Base-by-base conservation (phyloP, 1,140 invertebrate genomes). In the Drosophila seguyi region DNA sequence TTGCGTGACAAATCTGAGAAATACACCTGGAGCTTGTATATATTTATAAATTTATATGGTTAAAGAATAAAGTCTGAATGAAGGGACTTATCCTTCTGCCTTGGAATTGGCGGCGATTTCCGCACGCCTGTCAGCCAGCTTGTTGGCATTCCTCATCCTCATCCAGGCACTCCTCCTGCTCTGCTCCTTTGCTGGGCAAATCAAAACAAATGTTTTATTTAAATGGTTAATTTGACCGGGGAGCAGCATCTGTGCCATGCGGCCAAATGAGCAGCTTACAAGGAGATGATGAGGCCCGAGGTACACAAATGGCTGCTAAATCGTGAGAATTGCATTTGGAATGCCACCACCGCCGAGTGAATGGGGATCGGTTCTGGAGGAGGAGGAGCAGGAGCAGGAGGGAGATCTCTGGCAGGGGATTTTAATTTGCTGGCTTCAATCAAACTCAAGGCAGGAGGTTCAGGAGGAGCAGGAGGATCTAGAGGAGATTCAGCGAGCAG, bases 151-250 rank as follows among this genome's bases (percentile, higher is more conserved):
- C 42, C 41, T 56, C 29, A 22, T 38, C 48, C 53, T 42, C 10
- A 13, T 11, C 7, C 44, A 25, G 45, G 27, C 42, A 14, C 14
- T 22, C 13, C 27, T 38, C 16, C n/a, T 27, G 25, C 47, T 11
- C 31, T n/a, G n/a, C n/a, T n/a, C n/a, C n/a, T n/a, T n/a, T n/a
- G n/a, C 11, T 27, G 6, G n/a, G 29, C 63, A 66, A 85, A 85
- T 88, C 84, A 84, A 87, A 87, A 87, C 84, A 87, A 87, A 87
- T 90, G 84, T 87, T 87, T 87, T 80, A 88, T 87, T 87, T 87
- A 87, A 87, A 87, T 87, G 76, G 84, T 87, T 87, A 84, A 88
- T 84, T 88, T 88, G 76, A 87, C 74, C 80, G 72, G 65, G 41
- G 36, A 42, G 39, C 27, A 42, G 61, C 52, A 69, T 56, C 59